Evolutionary conservation across 2,113 vertebrate species (phyloP).

Genomic region (Sclerurus mexicanus): DNA sequence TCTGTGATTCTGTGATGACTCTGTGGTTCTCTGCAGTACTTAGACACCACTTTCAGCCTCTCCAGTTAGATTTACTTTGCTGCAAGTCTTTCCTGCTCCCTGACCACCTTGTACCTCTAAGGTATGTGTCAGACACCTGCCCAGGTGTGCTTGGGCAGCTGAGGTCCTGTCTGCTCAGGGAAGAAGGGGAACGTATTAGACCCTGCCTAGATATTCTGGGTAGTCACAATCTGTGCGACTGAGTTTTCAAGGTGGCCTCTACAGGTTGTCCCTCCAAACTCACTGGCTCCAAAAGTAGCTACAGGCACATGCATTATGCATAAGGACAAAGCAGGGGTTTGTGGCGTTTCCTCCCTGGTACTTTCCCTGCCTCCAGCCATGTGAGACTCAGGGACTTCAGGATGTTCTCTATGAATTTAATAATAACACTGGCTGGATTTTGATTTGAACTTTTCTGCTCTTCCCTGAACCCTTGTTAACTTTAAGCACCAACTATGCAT

Average conservation of each 20-base stretch:
- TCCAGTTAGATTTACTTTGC: not conserved
- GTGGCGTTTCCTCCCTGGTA: not conserved
- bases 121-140: not conserved
- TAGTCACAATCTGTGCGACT: not conserved
- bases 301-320: not conserved
- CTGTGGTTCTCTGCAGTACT: not conserved
- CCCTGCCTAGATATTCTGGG: not conserved
- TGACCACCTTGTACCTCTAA: not conserved
- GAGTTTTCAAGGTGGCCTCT: not conserved
- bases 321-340: not conserved
- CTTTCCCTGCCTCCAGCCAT: slow-evolving; percentile 5
- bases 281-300: not conserved
- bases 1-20: not conserved
- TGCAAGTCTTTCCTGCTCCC: not conserved
- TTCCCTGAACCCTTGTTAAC: not conserved
- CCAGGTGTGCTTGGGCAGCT: not conserved
- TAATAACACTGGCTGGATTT: not conserved
- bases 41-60: not conserved
- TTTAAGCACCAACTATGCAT: not conserved
- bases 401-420: not conserved
- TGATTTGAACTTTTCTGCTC: not conserved
- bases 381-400: not conserved
- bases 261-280: not conserved
- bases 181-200: not conserved
- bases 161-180: not conserved